Evolutionary conservation across 2,888 invertebrate genomes (phyloP).

Genomic region (Xanthia icteritia): DNA sequence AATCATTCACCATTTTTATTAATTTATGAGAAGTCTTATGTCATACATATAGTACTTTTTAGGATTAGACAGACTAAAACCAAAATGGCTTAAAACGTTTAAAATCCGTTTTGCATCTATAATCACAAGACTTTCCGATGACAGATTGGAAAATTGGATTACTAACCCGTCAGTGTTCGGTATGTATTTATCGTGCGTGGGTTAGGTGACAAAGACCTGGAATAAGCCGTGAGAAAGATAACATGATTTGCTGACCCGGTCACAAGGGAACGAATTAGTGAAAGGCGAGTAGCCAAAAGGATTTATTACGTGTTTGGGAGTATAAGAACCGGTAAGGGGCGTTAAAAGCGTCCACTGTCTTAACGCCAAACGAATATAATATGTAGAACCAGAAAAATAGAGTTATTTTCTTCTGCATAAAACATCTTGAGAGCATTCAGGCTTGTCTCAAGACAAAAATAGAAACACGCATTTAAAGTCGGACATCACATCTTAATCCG

Average conservation of each 20-base stretch:
- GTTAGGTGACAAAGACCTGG: neutral
- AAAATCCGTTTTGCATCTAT: too few relatives aligned
- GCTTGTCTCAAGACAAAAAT: neutral
- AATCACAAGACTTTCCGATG: too few relatives aligned
- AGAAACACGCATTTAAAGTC: too few relatives aligned
- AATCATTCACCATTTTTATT: too few relatives aligned
- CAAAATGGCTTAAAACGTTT: too few relatives aligned
- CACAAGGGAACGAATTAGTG: neutral
- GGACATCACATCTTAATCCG: too few relatives aligned
- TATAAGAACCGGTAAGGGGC: neutral
- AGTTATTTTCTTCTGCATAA: neutral
- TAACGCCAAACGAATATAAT: neutral
- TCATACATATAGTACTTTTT: too few relatives aligned
- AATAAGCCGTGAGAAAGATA: neutral
- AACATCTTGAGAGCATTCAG: neutral
- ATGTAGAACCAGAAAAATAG: neutral
- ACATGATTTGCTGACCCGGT: constrained; percentile 2
- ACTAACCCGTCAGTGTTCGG: neutral
- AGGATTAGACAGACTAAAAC: too few relatives aligned
- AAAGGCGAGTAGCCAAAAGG: constrained; percentile 5
- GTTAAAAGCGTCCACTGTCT: neutral
- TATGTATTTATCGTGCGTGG: neutral
- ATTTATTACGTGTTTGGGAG: constrained; percentile 1
- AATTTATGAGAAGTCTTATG: too few relatives aligned
- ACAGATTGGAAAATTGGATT: too few relatives aligned